Evolutionary conservation across 2,113 vertebrate genomes (phyloP).

Genomic region (Hassar affinis): DNA sequence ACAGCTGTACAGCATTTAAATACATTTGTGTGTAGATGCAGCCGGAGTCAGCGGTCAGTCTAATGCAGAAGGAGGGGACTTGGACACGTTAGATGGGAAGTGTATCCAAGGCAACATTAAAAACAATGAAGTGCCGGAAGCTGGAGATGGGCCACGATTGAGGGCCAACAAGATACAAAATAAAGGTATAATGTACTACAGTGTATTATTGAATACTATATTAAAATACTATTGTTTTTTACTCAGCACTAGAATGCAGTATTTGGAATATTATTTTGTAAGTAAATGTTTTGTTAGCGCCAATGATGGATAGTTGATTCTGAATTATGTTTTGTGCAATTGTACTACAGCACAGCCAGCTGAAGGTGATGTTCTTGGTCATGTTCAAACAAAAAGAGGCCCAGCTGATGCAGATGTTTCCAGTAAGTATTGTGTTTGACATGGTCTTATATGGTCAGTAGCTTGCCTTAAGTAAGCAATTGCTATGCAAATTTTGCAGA

Average conservation of each 20-base stretch:
- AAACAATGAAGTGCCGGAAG: background rate
- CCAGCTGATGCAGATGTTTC: background rate
- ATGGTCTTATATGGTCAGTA: background rate
- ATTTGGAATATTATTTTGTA: background rate
- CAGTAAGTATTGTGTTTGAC: slow-evolving; percentile 1
- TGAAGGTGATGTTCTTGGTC: background rate
- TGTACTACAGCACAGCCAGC: background rate
- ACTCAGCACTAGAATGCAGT: background rate
- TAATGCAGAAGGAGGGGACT: background rate
- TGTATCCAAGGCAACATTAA: background rate
- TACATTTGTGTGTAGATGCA: background rate
- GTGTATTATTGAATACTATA: background rate
- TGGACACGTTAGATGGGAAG: background rate
- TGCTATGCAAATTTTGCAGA: background rate
- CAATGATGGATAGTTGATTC: background rate
- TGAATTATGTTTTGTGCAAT: background rate
- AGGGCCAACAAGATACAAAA: background rate
- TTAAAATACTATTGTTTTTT: background rate
- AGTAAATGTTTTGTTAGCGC: background rate
- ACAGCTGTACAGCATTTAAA: background rate
- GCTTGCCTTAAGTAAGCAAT: background rate
- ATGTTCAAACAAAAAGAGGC: background rate
- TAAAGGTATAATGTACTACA: background rate
- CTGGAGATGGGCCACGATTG: background rate
- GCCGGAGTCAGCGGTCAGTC: background rate